These are phyloP conservation scores for Tiliacea aurago DNA, from an alignment of 2,888 invertebrate species.

Conservation along the genomic window DNA sequence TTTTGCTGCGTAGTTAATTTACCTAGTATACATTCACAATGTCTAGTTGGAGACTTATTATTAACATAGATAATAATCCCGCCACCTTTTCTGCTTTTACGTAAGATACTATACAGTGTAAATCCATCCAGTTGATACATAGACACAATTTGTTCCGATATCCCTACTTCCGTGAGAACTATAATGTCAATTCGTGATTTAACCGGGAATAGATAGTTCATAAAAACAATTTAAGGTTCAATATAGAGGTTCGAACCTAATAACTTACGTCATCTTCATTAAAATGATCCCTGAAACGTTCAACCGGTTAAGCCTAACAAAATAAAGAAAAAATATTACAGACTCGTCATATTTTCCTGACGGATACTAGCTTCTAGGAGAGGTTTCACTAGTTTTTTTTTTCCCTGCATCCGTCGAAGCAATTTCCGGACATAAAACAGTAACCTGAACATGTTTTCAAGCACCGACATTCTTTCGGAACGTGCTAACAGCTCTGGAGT, in stretches of 20 bases:
- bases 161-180: no score
- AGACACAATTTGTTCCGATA: no score
- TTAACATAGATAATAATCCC: no score
- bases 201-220: no score
- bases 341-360: neutral
- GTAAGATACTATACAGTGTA: no score
- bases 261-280: neutral
- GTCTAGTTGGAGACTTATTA: no score
- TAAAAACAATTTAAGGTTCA: no score
- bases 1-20: no score
- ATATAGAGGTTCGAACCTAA: neutral
- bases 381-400: neutral
- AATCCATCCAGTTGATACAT: no score
- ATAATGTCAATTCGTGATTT: no score
- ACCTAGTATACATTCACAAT: no score
- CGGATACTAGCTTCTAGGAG: neutral
- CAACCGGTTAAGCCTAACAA: neutral
- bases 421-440: neutral
- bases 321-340: neutral
- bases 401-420: neutral
- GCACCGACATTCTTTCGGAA: neutral
- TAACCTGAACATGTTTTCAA: neutral
- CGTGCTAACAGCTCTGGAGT: constrained; percentile 13
- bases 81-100: no score
- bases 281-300: neutral